Conservation (phyloP, 2,113 vertebrate genomes). For the Dasypus novemcinctus region DNA sequence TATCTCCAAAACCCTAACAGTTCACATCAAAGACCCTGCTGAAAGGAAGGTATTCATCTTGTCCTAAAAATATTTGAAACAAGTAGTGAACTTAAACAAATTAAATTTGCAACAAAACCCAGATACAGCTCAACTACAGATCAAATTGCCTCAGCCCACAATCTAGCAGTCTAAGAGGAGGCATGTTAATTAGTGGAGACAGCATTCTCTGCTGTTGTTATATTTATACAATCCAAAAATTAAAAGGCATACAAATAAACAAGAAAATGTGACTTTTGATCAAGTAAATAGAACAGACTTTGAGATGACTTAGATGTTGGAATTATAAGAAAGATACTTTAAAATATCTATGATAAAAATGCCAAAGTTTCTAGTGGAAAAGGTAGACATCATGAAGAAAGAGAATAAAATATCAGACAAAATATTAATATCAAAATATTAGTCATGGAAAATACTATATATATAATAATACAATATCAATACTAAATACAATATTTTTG, state of each 20-base stretch:
- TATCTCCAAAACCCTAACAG: background rate
- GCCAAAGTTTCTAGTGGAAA: background rate
- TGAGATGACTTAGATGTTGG: background rate
- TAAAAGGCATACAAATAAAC: background rate
- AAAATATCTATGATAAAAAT: conserved; percentile 8
- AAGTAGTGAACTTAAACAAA: background rate
- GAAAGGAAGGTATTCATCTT: background rate
- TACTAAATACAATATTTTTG: too few species aligned
- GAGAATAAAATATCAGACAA: too few species aligned
- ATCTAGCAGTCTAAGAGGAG: background rate
- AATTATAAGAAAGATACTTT: background rate
- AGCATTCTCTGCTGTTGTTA: background rate
- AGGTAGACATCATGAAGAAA: background rate
- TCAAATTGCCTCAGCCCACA: background rate
- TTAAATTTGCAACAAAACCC: background rate
- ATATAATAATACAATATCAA: background rate
- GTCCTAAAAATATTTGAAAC: background rate
- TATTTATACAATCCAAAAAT: background rate
- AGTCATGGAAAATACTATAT: background rate
- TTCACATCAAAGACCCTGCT: background rate
- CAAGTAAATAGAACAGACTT: background rate
- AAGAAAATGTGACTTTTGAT: background rate
- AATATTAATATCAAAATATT: too few species aligned
- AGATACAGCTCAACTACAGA: background rate
- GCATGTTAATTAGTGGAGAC: background rate